Conservation (phyloP, 2,888 invertebrate species). For the Orthonychiurus folsomi region DNA sequence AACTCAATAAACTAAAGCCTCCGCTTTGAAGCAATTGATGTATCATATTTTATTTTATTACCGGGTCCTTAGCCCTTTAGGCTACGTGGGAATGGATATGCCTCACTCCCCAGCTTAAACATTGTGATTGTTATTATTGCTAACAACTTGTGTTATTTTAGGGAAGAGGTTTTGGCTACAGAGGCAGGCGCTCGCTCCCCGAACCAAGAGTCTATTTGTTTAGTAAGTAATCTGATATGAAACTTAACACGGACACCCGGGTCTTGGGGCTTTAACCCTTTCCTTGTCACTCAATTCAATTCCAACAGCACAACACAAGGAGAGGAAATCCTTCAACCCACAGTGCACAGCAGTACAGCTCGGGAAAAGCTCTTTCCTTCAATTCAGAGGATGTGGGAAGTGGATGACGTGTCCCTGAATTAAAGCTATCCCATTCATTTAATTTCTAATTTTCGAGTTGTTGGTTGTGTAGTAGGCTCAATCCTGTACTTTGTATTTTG, state of each 20-base stretch:
- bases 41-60: constrained; percentile 1
- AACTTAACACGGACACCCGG: neutral
- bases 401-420: neutral
- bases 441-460: neutral
- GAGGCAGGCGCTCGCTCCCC: neutral
- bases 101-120: too few species aligned
- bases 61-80: too few species aligned
- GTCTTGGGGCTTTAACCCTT: neutral
- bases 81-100: too few species aligned
- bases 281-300: neutral
- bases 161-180: too few species aligned
- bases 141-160: neutral
- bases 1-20: too few species aligned
- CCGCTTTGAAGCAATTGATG: too few species aligned
- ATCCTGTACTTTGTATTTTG: too few species aligned
- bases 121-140: neutral
- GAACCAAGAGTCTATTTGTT: neutral
- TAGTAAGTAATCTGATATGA: constrained; percentile 1
- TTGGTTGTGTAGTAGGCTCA: neutral
- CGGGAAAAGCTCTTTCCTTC: neutral
- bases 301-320: neutral
- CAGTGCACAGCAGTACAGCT: too few species aligned
- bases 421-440: neutral
- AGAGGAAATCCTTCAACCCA: neutral
- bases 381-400: neutral